phyloP scores from a whole-genome alignment of 2,797 vertebrate species.

The Eospalax fontanierii region DNA sequence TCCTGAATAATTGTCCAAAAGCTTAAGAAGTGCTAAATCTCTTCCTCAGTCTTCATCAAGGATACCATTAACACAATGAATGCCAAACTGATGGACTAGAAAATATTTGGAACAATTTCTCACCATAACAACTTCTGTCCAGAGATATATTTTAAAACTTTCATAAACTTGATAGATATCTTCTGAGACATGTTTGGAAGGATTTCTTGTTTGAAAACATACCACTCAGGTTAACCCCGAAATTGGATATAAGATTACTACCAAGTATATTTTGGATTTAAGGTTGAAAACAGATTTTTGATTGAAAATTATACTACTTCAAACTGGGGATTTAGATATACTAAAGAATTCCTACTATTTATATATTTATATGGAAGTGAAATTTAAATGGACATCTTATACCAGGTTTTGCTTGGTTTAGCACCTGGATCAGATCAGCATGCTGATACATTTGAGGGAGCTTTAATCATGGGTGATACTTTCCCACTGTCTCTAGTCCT shows the following conservation, averaged over 20 bases:
- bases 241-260: background rate
- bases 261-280: conserved; percentile 16
- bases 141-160: background rate
- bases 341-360: background rate
- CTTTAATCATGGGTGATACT: background rate
- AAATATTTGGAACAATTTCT: background rate
- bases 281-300: conserved; percentile 9
- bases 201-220: background rate
- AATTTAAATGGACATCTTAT: background rate
- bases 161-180: background rate
- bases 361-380: background rate
- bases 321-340: background rate
- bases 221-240: background rate
- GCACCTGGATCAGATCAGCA: background rate
- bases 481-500: background rate
- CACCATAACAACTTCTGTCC: background rate
- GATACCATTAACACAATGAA: background rate
- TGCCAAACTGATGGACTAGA: background rate
- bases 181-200: background rate
- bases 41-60: background rate
- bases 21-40: background rate
- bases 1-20: background rate
- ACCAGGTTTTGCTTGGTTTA: background rate
- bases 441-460: no score
- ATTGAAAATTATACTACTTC: background rate